Percentiles rank a stretch among this genome's conserved stretches.
Conservation (phyloP, 2,113 vertebrate species). For the Atherinomorus stipes region DNA sequence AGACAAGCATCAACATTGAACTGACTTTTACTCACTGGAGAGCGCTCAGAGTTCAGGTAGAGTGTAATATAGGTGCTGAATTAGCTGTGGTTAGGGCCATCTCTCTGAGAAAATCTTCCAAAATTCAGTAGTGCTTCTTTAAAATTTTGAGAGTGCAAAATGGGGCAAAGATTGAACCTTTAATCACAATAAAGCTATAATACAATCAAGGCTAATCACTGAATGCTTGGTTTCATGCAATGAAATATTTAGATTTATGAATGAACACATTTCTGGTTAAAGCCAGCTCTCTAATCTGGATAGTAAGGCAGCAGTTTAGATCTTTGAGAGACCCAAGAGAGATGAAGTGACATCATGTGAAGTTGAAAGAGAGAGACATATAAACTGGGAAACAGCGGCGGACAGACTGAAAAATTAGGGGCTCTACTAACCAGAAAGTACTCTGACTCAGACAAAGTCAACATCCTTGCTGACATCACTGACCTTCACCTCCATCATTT, state of each 20-base stretch:
- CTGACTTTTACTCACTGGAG: no score
- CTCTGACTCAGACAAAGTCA: conserved; percentile 80
- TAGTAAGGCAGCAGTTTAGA: conserved; percentile 45
- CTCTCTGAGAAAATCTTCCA: no score
- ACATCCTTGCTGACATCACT: conserved; percentile 80
- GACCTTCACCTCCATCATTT: conserved; percentile 77
- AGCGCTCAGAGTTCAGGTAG: no score
- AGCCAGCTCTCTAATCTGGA: conserved; percentile 32
- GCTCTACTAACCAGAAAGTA: conserved; percentile 75
- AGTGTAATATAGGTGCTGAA: no score
- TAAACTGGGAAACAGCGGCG: conserved; percentile 55
- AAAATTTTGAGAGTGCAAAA: no score
- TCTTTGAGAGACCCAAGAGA: conserved; percentile 40
- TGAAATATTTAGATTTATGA: conserved; percentile 20
- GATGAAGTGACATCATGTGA: conserved; percentile 65
- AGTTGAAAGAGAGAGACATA: conserved; percentile 60
- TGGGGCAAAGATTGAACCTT: no score
- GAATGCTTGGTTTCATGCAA: not conserved
- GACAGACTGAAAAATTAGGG: conserved; percentile 74
- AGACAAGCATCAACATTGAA: no score
- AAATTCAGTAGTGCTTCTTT: no score
- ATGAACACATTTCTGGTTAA: conserved; percentile 5
- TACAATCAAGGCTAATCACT: not conserved
- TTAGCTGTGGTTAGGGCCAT: no score
- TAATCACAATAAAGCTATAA: not conserved